A percentile compares a stretch with the other conserved stretches of the same genome.
Evolutionary conservation across 2,113 vertebrate genomes (phyloP).

Genomic region (Montifringilla adamsi): DNA sequence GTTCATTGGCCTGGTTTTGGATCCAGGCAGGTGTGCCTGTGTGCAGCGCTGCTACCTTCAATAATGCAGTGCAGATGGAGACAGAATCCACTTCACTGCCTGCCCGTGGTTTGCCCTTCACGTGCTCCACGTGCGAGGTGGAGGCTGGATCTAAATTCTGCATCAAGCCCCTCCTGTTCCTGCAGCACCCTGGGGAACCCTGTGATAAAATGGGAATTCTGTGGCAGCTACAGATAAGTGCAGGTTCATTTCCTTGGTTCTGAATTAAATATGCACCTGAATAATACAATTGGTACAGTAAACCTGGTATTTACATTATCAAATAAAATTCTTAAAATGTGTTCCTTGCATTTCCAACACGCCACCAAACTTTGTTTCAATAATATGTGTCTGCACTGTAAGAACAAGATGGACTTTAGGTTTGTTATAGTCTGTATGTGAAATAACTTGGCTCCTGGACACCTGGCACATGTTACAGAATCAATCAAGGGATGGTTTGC

Average conservation of each 20-base stretch:
- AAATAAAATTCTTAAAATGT: not conserved
- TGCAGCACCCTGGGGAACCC: not conserved
- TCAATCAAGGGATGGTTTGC: too few species aligned
- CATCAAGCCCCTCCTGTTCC: slow-evolving; percentile 29
- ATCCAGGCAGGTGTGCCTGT: not conserved
- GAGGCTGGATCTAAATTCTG: slow-evolving; percentile 26
- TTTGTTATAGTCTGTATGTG: not conserved
- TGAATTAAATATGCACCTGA: slow-evolving; percentile 57
- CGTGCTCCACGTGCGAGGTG: fast-evolving
- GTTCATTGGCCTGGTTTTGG: not conserved
- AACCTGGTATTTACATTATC: slow-evolving; percentile 6
- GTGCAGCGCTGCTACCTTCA: not conserved
- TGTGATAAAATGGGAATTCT: slow-evolving; percentile 22
- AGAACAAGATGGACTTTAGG: not conserved
- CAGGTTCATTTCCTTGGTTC: slow-evolving; percentile 32
- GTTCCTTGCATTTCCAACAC: not conserved
- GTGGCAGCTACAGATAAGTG: slow-evolving; percentile 37
- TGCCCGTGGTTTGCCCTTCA: not conserved
- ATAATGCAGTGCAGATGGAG: not conserved
- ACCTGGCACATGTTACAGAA: not conserved
- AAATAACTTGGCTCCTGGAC: not conserved
- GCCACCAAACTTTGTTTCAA: not conserved
- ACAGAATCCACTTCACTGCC: not conserved
- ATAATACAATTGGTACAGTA: slow-evolving; percentile 35
- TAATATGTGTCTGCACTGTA: not conserved